Base-by-base conservation (phyloP, 2,797 vertebrate species). In the Microchirus variegatus region DNA sequence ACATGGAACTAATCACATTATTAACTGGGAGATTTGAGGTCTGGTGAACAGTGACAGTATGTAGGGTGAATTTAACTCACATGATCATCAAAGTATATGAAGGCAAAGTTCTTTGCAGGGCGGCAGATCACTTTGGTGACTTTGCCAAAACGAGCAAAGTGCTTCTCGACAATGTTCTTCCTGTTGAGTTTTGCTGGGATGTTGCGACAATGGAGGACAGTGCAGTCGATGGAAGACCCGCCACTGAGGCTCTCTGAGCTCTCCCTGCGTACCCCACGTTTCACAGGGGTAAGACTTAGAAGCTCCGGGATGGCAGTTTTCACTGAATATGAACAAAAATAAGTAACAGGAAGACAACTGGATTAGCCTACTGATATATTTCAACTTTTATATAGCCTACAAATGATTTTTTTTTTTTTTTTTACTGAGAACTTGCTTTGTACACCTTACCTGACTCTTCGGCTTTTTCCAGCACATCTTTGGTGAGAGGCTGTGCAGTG, bases 71-170 rank as follows among this genome's bases (percentile, higher is more conserved):
- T 10, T 48, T 15, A 10, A 88, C 96, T 96, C 76, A 99, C 97
- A 0, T 98, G 94, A 78, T 98, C 94, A 13, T 90, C 81, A 36
- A 98, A 99, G 77, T 96, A 88, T 3, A 99, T 80, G 9, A 93
- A 67, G 0, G 94, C 95, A 53, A 89, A 70, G 51, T 94, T 95
- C 63, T 94, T 97, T 11, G 53, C 81, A 7, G 92, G 90, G 4
- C 89, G 90, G 47, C 93, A 96, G 62, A 83, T 86, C 47, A 97
- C 9, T 16, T 84, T 94, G 1, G 87, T 77, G 45, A 99, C 91
- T 84, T 92, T 95, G 0, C 94, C 96, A 0, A 95, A 95, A 42
- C 87, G 94, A 3, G 85, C 36, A 0, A 99, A 99, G 78, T 97
- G 93, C 16, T 93, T 94, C 78, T 92, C 90, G 10, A 99, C 65